These are phyloP conservation scores for Hemiprocne comata DNA, from an alignment of 2,113 vertebrate genomes.

Conservation along the genomic window DNA sequence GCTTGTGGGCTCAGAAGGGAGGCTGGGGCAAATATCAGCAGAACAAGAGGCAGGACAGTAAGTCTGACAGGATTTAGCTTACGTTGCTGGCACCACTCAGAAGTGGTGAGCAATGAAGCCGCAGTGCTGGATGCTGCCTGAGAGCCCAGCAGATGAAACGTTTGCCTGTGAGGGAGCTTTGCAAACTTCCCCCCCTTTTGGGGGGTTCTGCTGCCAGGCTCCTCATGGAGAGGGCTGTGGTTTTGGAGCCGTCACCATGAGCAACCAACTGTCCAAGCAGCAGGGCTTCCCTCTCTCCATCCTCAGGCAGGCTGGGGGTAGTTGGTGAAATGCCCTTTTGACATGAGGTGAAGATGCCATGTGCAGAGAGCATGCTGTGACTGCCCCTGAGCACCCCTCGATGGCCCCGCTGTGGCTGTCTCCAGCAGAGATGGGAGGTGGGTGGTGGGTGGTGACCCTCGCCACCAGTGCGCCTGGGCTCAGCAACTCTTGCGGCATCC, in stretches of 20 bases:
- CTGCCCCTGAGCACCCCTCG: fast-evolving
- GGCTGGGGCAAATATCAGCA: not conserved
- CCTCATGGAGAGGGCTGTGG: not conserved
- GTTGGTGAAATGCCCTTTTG: not conserved
- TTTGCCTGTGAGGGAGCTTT: not conserved
- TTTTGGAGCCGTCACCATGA: fast-evolving
- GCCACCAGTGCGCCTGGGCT: not conserved
- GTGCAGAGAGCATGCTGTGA: fast-evolving
- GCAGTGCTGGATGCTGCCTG: not conserved
- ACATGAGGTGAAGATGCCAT: fast-evolving
- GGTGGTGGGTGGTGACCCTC: not conserved
- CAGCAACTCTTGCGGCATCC: not conserved
- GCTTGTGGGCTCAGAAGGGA: not conserved
- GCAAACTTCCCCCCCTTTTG: not conserved
- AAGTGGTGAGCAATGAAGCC: not conserved
- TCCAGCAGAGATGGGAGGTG: not conserved
- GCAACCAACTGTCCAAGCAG: fast-evolving
- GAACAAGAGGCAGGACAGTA: not conserved
- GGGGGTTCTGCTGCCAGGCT: not conserved
- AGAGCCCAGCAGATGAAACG: not conserved
- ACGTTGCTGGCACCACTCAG: not conserved
- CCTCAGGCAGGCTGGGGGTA: not conserved
- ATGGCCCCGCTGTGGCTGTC: fast-evolving
- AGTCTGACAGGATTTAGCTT: not conserved
- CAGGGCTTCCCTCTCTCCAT: not conserved